Conservation (phyloP, 2,113 vertebrate species). For the Cynocephalus volans region DNA sequence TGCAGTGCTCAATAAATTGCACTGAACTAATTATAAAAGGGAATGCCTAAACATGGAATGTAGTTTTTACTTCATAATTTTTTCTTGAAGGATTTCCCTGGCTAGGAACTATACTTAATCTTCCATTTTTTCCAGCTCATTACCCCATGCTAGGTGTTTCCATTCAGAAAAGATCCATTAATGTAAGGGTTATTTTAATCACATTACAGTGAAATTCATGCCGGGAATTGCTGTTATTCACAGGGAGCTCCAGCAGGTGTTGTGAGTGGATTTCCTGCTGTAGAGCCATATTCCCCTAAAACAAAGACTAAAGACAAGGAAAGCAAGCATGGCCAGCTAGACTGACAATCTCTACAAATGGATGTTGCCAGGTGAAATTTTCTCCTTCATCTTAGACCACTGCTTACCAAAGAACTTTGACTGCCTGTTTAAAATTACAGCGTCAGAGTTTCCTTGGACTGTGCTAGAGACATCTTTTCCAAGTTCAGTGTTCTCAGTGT, state of each 20-base stretch:
- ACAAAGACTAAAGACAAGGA: not conserved
- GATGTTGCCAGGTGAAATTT: slow-evolving; percentile 16
- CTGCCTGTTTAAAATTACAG: slow-evolving; percentile 37
- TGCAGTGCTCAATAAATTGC: not conserved
- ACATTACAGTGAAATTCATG: not conserved
- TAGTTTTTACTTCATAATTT: slow-evolving; percentile 30
- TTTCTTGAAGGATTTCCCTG: not conserved
- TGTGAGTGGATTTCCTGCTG: not conserved
- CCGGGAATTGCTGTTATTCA: not conserved
- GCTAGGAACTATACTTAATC: not conserved
- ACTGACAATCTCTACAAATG: not conserved
- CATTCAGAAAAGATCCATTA: slow-evolving; percentile 23
- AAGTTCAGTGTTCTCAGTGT: slow-evolving; percentile 21
- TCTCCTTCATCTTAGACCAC: slow-evolving; percentile 10
- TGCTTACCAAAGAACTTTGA: not conserved
- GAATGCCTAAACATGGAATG: not conserved
- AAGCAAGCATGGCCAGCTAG: not conserved
- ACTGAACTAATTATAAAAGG: not conserved
- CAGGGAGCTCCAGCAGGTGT: not conserved
- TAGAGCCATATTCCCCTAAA: not conserved
- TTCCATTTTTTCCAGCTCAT: slow-evolving; percentile 11
- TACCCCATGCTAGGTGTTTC: not conserved
- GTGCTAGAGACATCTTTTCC: not conserved
- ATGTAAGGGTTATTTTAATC: not conserved
- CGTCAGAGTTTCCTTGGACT: slow-evolving; percentile 6